phyloP scores from a whole-genome alignment of 1,140 invertebrate species.

The Diorhabda carinulata region DNA sequence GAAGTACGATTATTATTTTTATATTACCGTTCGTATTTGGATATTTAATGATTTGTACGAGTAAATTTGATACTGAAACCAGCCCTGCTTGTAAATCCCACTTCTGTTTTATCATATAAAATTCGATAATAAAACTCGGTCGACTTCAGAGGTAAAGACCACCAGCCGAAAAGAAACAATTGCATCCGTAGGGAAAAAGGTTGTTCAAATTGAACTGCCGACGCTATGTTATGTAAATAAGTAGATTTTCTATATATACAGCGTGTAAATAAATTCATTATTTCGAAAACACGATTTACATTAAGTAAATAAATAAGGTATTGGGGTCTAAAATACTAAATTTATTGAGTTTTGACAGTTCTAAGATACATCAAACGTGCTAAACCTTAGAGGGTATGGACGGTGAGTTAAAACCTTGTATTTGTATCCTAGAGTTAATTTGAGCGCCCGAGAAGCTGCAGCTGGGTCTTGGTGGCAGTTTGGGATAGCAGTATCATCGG shows the following conservation, averaged over 20 bases:
- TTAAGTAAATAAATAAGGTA: neutral
- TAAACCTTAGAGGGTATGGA: neutral
- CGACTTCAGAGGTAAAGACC: neutral
- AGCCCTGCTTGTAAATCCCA: neutral
- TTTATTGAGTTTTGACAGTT: neutral
- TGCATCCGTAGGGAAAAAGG: constrained; percentile 10
- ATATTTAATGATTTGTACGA: neutral
- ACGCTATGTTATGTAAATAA: neutral
- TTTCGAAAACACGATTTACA: constrained; percentile 1
- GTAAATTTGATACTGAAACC: neutral
- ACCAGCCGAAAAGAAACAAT: constrained; percentile 15
- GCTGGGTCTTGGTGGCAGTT: too few relatives aligned
- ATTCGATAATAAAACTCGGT: constrained; percentile 18
- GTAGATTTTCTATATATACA: too few relatives aligned
- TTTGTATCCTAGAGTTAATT: too few relatives aligned
- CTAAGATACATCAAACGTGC: neutral
- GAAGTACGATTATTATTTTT: neutral
- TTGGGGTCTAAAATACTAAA: neutral
- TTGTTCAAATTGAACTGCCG: constrained; percentile 10
- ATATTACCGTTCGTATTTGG: neutral
- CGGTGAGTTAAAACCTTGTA: too few relatives aligned
- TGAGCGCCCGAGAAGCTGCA: too few relatives aligned
- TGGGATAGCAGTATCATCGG: too few relatives aligned
- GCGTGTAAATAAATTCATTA: too few relatives aligned
- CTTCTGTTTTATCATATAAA: constrained; percentile 17